Base-by-base conservation (phyloP, 2,797 vertebrate genomes). In the Mormyrops boulengeri region DNA sequence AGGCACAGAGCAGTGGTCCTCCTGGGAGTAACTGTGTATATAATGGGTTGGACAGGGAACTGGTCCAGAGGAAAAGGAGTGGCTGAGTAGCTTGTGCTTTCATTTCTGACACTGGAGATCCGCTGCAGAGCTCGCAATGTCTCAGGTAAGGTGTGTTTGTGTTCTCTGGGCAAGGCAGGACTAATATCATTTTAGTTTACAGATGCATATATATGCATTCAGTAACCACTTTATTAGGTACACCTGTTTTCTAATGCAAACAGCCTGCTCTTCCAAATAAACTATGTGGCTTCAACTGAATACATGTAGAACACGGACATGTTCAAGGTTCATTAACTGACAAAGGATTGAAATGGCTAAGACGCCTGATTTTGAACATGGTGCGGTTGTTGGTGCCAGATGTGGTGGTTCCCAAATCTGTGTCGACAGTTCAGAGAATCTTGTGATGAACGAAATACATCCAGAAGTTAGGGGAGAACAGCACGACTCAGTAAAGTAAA, bases 81-180 rank as follows among this genome's bases (percentile, higher is more conserved):
- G 4, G 14, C 66, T 60, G n/a, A 52, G 14, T 55, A 14, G 17
- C 11, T 57, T 80, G 87, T 69, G 26, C 62, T 22, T 49, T 60
- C 4, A 19, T 60, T 89, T 69, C 85, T 88, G 55, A 84, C 60
- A 89, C 52, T 85, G 89, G 88, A 88, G 73, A 47, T 44, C 50
- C 55, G 66, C 9, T 60, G 77, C 4, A 90, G 66, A 88, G 19
- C 41, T 55, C 91, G 91, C 11, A 89, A 96, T 97, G 96, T 96
- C 96, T 90, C 95, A 96, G 95, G 96, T 96, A 92, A 0, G 91
- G 89, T 22, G 26, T 4, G 0, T 62, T 50, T n/a, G 19, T 85
- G 12, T 62, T 69, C 55, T 50, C 34, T 50, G n/a, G 26, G 38
- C 7, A 85, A 89, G 12, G 66, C 3, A 47, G 50, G 4, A 44